Evolutionary conservation across 2,888 invertebrate species (phyloP).

Genomic region (Drepanosiphum platanoidis): DNA sequence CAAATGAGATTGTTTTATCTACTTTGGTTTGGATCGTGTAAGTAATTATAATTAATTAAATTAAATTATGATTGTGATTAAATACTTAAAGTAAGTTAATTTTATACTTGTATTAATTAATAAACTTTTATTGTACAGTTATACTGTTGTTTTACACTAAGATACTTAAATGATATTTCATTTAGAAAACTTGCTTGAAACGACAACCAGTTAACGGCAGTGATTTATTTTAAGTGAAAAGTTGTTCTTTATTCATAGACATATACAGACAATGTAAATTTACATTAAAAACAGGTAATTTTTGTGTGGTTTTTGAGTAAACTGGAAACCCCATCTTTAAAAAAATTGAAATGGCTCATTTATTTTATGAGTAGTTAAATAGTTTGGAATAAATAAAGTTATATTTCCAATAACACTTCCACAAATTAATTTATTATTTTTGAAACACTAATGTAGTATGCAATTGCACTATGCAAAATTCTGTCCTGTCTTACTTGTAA

Average conservation of each 20-base stretch:
- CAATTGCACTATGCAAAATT: no score
- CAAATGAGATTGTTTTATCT: not conserved
- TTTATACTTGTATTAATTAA: conserved; percentile 52
- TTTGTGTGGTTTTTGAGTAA: no score
- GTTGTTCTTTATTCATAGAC: conserved; percentile 29
- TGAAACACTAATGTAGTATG: no score
- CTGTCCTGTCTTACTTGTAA: no score
- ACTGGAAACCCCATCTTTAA: no score
- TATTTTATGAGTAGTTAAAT: no score
- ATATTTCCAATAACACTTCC: no score
- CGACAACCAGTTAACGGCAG: not conserved
- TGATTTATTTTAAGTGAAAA: conserved; percentile 52
- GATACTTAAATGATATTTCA: conserved; percentile 21
- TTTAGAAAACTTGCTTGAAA: not conserved
- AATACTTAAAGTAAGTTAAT: conserved; percentile 54
- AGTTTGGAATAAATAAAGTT: no score
- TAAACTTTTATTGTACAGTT: conserved; percentile 55
- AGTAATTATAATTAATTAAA: conserved; percentile 37
- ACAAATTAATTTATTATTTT: no score
- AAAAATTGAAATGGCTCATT: no score
- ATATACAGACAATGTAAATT: no score
- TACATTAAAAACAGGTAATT: no score
- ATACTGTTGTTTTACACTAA: conserved; percentile 33
- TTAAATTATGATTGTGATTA: conserved; percentile 58
- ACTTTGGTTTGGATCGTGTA: conserved; percentile 41